A percentile compares a stretch with the other conserved stretches of the same genome.
phyloP scores from a whole-genome alignment of 1,140 invertebrate species.

The Drosophila tristis region DNA sequence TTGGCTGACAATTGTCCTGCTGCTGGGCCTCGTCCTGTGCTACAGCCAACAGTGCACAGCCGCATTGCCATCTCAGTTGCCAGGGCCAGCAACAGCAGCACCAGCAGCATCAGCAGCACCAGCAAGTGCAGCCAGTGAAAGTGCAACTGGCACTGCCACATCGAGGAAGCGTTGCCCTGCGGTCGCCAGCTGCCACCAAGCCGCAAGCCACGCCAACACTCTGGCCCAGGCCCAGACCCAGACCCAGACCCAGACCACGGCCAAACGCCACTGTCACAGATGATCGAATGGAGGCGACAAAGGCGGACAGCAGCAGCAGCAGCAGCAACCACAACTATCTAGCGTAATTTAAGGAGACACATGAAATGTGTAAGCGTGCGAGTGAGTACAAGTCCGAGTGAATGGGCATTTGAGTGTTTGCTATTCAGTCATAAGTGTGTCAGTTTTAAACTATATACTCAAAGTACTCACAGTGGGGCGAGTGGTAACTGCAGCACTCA shows the following conservation, averaged over 20 bases:
- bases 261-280: constrained; percentile 63
- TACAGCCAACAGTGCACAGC: constrained; percentile 63
- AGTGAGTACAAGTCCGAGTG: constrained; percentile 26
- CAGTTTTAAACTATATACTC: constrained; percentile 36
- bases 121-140: constrained; percentile 25
- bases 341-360: constrained; percentile 55
- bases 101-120: constrained; percentile 7
- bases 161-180: constrained; percentile 40
- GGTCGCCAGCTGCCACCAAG: constrained; percentile 48
- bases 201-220: constrained; percentile 33
- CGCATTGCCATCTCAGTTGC: constrained; percentile 31
- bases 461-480: constrained; percentile 18
- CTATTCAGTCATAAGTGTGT: constrained; percentile 16
- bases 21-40: constrained; percentile 68
- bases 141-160: constrained; percentile 2
- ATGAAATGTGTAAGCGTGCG: constrained; percentile 41
- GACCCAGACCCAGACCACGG: constrained; percentile 6
- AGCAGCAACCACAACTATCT: constrained; percentile 25
- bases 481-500: not conserved
- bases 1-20: constrained; percentile 80
- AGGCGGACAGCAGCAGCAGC: not conserved
- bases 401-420: constrained; percentile 30
- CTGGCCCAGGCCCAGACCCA: constrained; percentile 6
- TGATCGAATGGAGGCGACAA: constrained; percentile 49
- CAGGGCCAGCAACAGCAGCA: constrained; percentile 10